Conservation (phyloP, 1,140 invertebrate species). For the Lepidotrigona ventralis region DNA sequence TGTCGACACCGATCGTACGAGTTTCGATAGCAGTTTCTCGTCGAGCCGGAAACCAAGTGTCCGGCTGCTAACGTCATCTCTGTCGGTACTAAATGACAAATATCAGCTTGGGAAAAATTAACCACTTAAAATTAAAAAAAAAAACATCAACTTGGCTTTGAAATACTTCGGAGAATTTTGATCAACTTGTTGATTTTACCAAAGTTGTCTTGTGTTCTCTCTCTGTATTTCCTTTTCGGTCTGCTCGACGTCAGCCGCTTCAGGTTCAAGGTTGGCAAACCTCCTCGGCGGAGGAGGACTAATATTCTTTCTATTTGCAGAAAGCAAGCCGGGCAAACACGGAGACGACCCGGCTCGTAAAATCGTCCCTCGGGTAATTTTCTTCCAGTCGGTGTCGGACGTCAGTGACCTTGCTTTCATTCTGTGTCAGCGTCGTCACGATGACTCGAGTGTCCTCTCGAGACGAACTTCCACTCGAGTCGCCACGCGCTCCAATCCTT, state of each 20-base stretch:
- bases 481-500: not conserved
- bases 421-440: not conserved
- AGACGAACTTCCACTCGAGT: too few relatives aligned
- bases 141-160: not conserved
- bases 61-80: not conserved
- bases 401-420: conserved; percentile 27
- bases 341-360: not conserved
- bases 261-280: conserved; percentile 25
- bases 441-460: not conserved
- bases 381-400: not conserved
- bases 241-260: too few relatives aligned
- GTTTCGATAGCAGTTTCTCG: conserved; percentile 13
- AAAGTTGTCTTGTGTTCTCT: not conserved
- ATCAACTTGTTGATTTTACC: not conserved
- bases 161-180: not conserved
- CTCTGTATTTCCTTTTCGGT: not conserved
- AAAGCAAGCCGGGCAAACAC: conserved; percentile 20
- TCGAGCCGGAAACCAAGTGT: not conserved
- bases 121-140: not conserved
- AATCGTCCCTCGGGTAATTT: not conserved
- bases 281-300: not conserved
- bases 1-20: not conserved
- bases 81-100: not conserved
- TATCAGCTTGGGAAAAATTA: too few relatives aligned
- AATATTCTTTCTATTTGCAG: conserved; percentile 37